A percentile compares a stretch with the other conserved stretches of the same genome.
Evolutionary conservation across 2,113 vertebrate genomes (phyloP).

Genomic region (Blennius ocellaris): DNA sequence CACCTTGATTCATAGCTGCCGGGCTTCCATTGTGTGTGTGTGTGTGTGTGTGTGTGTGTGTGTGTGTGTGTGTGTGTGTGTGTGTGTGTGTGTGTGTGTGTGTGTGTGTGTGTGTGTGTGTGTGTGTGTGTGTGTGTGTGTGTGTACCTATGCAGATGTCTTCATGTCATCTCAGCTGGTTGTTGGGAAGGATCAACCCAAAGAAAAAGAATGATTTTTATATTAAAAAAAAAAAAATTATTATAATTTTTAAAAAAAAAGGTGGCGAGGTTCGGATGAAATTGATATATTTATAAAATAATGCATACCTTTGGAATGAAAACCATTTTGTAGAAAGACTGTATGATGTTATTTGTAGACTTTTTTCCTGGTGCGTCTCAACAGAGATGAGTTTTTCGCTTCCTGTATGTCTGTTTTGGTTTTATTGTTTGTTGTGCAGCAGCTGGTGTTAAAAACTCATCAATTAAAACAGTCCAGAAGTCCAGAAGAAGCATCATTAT

Average conservation of each 20-base stretch:
- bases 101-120: slow-evolving; percentile 16
- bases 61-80: slow-evolving; percentile 51
- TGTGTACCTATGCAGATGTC: slow-evolving; percentile 84
- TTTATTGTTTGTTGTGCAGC: no score
- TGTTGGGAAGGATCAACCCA: slow-evolving; percentile 82
- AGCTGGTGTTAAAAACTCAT: no score
- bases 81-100: slow-evolving; percentile 59
- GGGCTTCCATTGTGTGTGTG: slow-evolving; percentile 64
- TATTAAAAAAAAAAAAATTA: slow-evolving; percentile 9
- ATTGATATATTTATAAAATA: slow-evolving; percentile 83
- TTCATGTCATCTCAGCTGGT: slow-evolving; percentile 73
- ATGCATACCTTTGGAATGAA: slow-evolving; percentile 76
- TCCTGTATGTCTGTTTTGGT: no score
- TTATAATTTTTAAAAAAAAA: slow-evolving; percentile 29
- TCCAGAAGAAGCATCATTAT: no score
- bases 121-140: slow-evolving; percentile 52
- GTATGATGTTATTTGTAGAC: slow-evolving; percentile 49
- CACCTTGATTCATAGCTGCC: no score
- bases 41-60: slow-evolving; percentile 44
- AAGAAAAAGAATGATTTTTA: slow-evolving; percentile 85
- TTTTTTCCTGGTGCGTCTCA: slow-evolving; percentile 6
- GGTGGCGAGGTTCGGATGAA: slow-evolving; percentile 71
- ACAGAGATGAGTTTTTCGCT: no score
- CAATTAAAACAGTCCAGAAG: no score
- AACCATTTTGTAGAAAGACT: slow-evolving; percentile 75